Conservation (phyloP, 2,113 vertebrate species). For the Rutilus rutilus region DNA sequence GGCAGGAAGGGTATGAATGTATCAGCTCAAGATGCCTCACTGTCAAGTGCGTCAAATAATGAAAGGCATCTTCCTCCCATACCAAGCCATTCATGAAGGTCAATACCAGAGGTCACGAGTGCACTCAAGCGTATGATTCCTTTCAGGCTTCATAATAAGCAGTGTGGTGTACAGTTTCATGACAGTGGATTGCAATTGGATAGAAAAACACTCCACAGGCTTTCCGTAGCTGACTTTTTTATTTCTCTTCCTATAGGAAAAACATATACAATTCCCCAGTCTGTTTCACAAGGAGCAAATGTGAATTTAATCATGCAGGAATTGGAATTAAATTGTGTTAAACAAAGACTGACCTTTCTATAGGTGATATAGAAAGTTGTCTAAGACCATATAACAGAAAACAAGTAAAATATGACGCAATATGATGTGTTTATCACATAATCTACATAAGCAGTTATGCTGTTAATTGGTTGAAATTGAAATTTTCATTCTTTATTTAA, state of each 20-base stretch:
- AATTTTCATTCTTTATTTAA: not conserved
- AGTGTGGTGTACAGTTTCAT: conserved; percentile 50
- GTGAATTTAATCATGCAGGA: not conserved
- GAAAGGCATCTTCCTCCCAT: conserved; percentile 57
- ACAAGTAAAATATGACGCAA: not conserved
- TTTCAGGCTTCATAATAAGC: conserved; percentile 59
- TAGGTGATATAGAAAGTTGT: not conserved
- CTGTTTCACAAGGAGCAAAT: not conserved
- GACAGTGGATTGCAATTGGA: conserved; percentile 42
- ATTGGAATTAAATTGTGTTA: not conserved
- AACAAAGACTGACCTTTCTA: not conserved
- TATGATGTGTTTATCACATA: not conserved
- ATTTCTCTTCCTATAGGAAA: not conserved
- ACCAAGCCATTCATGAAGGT: conserved; percentile 64
- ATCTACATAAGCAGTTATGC: not conserved
- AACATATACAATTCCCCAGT: not conserved
- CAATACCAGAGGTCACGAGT: conserved; percentile 51
- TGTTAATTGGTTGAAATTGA: too few species aligned
- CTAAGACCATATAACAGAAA: not conserved
- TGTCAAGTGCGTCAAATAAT: conserved; percentile 61
- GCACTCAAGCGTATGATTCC: conserved; percentile 44
- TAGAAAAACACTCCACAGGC: not conserved
- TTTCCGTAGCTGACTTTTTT: conserved; percentile 10
- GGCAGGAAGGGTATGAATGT: conserved; percentile 14
- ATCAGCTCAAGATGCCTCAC: not conserved